Percentiles rank a stretch among this genome's conserved stretches.
phyloP scores from a whole-genome alignment of 2,888 invertebrate genomes.

The Phaedon cochleariae region DNA sequence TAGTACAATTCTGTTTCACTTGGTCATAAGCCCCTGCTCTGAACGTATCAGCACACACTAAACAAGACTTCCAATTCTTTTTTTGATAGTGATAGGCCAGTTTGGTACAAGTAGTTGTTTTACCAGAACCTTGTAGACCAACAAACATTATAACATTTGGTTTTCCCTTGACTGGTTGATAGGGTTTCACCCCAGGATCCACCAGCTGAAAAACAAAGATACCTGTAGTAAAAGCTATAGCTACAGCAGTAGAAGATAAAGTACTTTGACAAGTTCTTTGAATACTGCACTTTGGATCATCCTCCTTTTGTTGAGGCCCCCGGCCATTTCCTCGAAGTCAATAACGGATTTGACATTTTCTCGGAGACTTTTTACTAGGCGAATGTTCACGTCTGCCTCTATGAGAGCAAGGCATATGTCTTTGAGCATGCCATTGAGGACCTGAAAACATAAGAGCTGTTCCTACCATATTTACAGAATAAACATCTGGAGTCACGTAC shows the following conservation, averaged over 20 bases:
- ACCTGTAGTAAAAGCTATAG: conserved; percentile 3
- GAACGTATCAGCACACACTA: conserved; percentile 99
- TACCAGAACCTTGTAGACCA: conserved; percentile 98
- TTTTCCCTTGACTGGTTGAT: conserved; percentile 93
- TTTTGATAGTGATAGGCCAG: conserved; percentile 98
- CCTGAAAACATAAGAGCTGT: conserved; percentile 66
- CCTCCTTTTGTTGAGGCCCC: conserved; percentile 95
- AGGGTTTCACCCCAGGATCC: conserved; percentile 97
- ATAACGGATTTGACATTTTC: conserved; percentile 98
- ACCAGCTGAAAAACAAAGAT: conserved; percentile 72
- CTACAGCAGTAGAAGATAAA: not conserved
- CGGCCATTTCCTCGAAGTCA: conserved; percentile 99
- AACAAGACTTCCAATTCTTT: conserved; percentile 98
- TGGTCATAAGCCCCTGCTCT: conserved; percentile 99
- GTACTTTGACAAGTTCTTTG: conserved; percentile 95
- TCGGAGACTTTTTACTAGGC: conserved; percentile 91
- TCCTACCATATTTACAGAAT: not conserved
- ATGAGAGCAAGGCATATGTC: conserved; percentile 97
- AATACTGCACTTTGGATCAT: conserved; percentile 99
- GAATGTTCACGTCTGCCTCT: conserved; percentile 97
- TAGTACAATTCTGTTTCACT: conserved; percentile 98
- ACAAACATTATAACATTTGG: conserved; percentile 99
- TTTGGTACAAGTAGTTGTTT: conserved; percentile 99
- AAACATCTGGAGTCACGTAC: conserved; percentile 64
- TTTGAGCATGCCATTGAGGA: conserved; percentile 98